These are phyloP conservation scores for Trichacis sp. DNA, from an alignment of 2,888 invertebrate species.

Conservation along the genomic window DNA sequence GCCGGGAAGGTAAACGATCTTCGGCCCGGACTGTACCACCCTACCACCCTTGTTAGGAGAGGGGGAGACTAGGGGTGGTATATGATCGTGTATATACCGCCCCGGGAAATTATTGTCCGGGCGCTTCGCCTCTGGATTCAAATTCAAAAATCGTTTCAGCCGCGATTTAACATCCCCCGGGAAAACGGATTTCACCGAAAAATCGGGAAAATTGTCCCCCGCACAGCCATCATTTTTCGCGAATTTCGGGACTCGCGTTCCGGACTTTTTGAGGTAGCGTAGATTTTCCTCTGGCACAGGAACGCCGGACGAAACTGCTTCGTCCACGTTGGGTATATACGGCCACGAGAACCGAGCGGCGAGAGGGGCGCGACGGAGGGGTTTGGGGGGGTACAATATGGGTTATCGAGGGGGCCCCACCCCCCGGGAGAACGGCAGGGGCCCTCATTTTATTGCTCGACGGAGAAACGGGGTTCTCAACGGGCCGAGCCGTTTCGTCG, in stretches of 20 bases:
- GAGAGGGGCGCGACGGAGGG: slow-evolving; percentile 51
- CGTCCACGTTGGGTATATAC: slow-evolving; percentile 67
- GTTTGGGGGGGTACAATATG: slow-evolving; percentile 66
- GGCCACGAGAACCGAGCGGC: slow-evolving; percentile 59
- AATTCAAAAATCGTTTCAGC: slow-evolving; percentile 57
- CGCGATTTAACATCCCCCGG: no score
- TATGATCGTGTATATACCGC: slow-evolving; percentile 69
- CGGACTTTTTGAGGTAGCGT: slow-evolving; percentile 39
- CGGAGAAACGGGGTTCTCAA: slow-evolving; percentile 64
- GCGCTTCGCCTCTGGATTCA: slow-evolving; percentile 66
- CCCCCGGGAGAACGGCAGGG: slow-evolving; percentile 66
- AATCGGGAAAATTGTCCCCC: slow-evolving; percentile 54
- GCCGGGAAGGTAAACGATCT: slow-evolving; percentile 49
- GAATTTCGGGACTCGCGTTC: slow-evolving; percentile 51
- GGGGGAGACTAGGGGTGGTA: slow-evolving; percentile 69
- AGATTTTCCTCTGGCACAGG: slow-evolving; percentile 61
- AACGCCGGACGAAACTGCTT: slow-evolving; percentile 63
- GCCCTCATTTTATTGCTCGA: slow-evolving; percentile 69
- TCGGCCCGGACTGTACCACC: slow-evolving; percentile 67
- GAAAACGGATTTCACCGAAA: slow-evolving; percentile 51
- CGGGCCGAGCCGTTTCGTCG: slow-evolving; percentile 17
- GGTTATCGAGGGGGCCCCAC: slow-evolving; percentile 68
- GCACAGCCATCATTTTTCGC: slow-evolving; percentile 60
- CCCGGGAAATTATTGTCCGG: slow-evolving; percentile 67
- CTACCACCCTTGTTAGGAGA: slow-evolving; percentile 67